These are phyloP conservation scores for Ceyx margarethae DNA, from an alignment of 2,113 vertebrate genomes.

Conservation along the genomic window DNA sequence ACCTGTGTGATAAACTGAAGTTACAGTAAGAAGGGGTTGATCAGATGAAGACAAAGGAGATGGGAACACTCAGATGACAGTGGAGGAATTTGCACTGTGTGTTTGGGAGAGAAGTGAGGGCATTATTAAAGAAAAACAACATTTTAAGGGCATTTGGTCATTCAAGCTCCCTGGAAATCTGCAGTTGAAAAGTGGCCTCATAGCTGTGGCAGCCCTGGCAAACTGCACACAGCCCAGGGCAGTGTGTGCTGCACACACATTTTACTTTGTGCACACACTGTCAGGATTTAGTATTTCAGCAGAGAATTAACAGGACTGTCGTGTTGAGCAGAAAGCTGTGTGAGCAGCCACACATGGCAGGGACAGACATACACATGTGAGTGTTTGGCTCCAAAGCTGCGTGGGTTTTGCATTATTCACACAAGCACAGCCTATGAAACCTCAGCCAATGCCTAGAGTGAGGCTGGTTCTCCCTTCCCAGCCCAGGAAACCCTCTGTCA, in stretches of 20 bases:
- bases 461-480: background rate
- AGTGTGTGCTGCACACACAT: background rate
- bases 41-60: background rate
- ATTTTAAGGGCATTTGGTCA: background rate
- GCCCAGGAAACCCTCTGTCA: background rate
- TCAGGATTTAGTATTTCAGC: background rate
- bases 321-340: background rate
- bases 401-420: background rate
- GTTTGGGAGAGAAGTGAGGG: background rate
- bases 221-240: background rate
- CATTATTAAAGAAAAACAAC: background rate
- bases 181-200: background rate
- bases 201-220: accelerated
- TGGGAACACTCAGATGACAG: background rate
- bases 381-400: background rate
- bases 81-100: background rate
- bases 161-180: background rate
- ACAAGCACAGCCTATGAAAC: background rate
- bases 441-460: background rate
- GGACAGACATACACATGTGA: accelerated
- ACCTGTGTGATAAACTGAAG: background rate
- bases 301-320: background rate
- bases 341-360: accelerated
- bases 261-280: background rate
- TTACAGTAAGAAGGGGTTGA: background rate